Percentiles rank a stretch among this genome's conserved stretches.
These are phyloP conservation scores for Tenthredo mesomela DNA, from an alignment of 2,888 invertebrate species.

Conservation along the genomic window DNA sequence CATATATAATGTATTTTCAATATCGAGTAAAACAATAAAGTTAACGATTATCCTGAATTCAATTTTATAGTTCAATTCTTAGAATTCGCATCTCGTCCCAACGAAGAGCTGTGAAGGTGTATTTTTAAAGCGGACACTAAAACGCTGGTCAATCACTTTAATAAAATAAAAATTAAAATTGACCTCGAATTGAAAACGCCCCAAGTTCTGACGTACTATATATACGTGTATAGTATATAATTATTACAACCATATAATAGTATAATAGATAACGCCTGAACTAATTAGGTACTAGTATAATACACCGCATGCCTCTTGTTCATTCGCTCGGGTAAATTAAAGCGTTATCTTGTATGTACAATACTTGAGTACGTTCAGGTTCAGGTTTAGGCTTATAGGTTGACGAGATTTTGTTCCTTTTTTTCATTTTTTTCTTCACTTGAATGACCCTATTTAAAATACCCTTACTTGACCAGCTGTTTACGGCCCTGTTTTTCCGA, in stretches of 20 bases:
- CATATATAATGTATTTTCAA: no score
- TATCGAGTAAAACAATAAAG: no score
- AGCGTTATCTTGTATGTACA: neutral
- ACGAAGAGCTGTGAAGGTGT: neutral
- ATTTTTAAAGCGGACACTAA: neutral
- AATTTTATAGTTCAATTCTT: no score
- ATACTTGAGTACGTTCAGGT: neutral
- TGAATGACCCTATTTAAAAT: neutral
- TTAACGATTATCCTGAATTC: no score
- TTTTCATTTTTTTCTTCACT: neutral
- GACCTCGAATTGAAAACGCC: slow-evolving; percentile 13
- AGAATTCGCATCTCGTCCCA: neutral
- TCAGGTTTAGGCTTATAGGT: neutral
- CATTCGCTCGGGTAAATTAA: neutral
- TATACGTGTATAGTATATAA: neutral
- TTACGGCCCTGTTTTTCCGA: neutral
- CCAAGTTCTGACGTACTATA: neutral
- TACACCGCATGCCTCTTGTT: neutral
- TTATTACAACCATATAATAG: neutral
- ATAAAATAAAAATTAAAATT: neutral
- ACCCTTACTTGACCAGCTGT: neutral
- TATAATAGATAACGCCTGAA: neutral
- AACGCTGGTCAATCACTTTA: neutral
- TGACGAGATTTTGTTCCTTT: neutral
- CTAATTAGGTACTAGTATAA: neutral